phyloP scores from a whole-genome alignment of 2,113 vertebrate species.

The Monarcha castaneiventris region DNA sequence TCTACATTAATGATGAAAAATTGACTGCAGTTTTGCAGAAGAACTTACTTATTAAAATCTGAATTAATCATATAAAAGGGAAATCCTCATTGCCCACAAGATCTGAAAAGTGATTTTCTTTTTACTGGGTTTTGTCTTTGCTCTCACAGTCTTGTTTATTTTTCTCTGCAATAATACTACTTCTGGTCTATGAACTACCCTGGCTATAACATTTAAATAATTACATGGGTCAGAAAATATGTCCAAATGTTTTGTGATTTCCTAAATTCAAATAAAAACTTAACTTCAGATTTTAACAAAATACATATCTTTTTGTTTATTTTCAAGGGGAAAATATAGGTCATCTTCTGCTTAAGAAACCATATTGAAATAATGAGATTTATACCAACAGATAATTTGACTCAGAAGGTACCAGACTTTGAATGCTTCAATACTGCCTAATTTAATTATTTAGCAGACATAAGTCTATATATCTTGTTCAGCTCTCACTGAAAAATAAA shows the following conservation, averaged over 20 bases:
- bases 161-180: neutral
- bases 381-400: neutral
- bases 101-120: neutral
- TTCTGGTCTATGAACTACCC: neutral
- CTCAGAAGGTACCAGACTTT: neutral
- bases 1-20: neutral
- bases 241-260: neutral
- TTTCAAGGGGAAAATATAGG: neutral
- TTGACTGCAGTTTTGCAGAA: neutral
- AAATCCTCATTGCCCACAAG: neutral
- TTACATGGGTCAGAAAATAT: neutral
- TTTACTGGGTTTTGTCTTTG: neutral
- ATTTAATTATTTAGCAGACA: neutral
- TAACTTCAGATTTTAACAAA: neutral
- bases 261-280: neutral
- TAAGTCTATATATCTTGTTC: neutral
- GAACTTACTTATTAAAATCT: neutral
- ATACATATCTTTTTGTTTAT: neutral
- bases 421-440: neutral
- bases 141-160: neutral
- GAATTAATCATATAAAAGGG: neutral
- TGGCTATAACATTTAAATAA: neutral
- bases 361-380: neutral
- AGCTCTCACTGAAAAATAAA: neutral
- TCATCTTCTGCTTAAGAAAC: neutral